These are phyloP conservation scores for Sinocyclocheilus anshuiensis DNA, from an alignment of 2,113 vertebrate species.

Conservation along the genomic window DNA sequence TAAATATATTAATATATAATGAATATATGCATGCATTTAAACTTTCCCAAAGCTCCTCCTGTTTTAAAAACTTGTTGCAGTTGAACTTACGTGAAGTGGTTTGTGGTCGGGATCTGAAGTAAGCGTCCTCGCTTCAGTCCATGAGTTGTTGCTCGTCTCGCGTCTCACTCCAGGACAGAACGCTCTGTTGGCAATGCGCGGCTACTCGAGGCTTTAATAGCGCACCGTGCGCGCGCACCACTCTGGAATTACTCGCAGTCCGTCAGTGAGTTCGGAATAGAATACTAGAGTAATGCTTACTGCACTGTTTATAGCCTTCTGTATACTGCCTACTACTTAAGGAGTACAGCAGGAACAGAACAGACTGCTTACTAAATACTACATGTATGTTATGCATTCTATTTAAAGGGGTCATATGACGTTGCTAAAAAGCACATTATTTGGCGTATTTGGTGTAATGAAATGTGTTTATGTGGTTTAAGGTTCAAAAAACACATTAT, in stretches of 20 bases:
- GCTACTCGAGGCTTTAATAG: conserved; percentile 46
- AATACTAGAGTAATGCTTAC: not conserved
- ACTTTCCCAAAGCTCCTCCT: not conserved
- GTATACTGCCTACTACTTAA: not conserved
- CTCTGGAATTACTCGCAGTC: not conserved
- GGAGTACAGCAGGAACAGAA: not conserved
- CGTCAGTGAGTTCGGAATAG: not conserved
- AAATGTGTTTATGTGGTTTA: too few relatives aligned
- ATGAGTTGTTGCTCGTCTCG: not conserved
- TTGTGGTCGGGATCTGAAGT: not conserved
- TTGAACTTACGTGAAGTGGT: conserved; percentile 17
- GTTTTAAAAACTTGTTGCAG: not conserved
- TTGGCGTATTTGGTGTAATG: too few relatives aligned
- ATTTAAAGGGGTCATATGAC: not conserved
- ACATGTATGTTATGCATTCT: not conserved
- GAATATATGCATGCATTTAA: not conserved
- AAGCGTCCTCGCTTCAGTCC: not conserved
- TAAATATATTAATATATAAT: not conserved
- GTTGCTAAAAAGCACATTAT: too few relatives aligned
- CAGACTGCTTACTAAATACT: not conserved
- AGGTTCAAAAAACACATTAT: too few relatives aligned
- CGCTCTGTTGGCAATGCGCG: not conserved
- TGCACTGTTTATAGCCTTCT: not conserved
- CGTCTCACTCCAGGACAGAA: conserved; percentile 2
- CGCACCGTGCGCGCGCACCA: conserved; percentile 18